A percentile compares a stretch with the other conserved stretches of the same genome.
Conservation (phyloP, 2,888 invertebrate genomes). For the Apamea crenata region DNA sequence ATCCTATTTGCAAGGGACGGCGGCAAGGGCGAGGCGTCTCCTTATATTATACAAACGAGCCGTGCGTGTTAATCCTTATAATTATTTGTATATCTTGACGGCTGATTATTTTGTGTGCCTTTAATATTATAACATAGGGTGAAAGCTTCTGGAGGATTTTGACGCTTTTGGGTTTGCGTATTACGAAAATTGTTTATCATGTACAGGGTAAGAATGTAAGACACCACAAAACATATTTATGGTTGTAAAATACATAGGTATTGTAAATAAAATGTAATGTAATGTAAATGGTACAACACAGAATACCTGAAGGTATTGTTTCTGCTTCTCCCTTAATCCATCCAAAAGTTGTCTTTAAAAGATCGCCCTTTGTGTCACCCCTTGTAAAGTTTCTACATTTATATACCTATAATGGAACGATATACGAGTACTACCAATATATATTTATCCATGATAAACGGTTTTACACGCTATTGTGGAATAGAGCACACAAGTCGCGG, state of each 20-base stretch:
- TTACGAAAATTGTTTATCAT: not conserved
- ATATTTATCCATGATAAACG: constrained; percentile 33
- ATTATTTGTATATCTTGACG: constrained; percentile 58
- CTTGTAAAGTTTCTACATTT: not conserved
- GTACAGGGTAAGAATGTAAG: not conserved
- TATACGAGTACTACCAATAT: constrained; percentile 21
- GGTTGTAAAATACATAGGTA: not conserved
- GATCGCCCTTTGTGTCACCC: not conserved
- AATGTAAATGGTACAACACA: not conserved
- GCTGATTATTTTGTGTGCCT: constrained; percentile 43
- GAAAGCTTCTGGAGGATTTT: not conserved
- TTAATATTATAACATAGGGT: constrained; percentile 35
- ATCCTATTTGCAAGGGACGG: constrained; percentile 66
- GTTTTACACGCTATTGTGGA: constrained; percentile 34
- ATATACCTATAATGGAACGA: not conserved
- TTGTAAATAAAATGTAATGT: not conserved
- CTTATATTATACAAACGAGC: constrained; percentile 57
- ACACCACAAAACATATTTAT: not conserved
- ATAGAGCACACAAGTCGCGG: constrained; percentile 43
- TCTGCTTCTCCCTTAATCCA: not conserved
- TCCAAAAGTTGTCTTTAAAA: not conserved
- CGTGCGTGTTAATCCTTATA: constrained; percentile 57
- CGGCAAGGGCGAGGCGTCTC: constrained; percentile 37
- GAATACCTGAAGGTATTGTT: not conserved
- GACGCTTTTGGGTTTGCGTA: not conserved